These are phyloP conservation scores for Apis florea DNA, from an alignment of 1,140 invertebrate species.

Conservation along the genomic window DNA sequence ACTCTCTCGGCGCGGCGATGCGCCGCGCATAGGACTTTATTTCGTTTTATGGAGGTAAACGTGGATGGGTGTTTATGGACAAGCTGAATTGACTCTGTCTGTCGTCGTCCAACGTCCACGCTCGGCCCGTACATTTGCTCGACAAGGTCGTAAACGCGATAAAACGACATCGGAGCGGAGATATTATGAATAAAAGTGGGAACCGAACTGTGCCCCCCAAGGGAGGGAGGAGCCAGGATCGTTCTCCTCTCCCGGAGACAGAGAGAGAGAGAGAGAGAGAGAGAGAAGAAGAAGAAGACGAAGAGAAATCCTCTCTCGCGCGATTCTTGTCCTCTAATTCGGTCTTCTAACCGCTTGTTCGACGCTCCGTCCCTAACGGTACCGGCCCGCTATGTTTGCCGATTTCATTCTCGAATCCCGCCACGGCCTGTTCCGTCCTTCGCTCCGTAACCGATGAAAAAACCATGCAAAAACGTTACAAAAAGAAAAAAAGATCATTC, in stretches of 20 bases:
- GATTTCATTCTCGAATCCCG: too few species aligned
- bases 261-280: constrained; percentile 2
- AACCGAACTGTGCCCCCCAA: constrained; percentile 35
- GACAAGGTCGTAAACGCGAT: constrained; percentile 64
- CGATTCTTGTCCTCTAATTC: too few species aligned
- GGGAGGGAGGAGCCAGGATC: neutral
- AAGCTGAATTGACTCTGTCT: constrained; percentile 51
- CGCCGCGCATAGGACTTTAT: constrained; percentile 45
- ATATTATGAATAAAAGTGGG: constrained; percentile 55
- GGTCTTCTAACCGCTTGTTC: too few species aligned
- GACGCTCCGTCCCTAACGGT: too few species aligned
- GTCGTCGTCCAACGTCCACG: constrained; percentile 48
- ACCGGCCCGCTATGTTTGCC: too few species aligned
- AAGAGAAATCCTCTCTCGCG: too few species aligned
- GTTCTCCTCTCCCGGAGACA: neutral
- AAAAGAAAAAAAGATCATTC: too few species aligned
- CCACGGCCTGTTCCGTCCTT: too few species aligned
- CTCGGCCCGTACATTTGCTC: constrained; percentile 56
- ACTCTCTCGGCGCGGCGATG: neutral
- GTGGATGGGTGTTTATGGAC: constrained; percentile 62
- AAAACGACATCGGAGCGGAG: constrained; percentile 57
- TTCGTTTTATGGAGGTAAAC: constrained; percentile 64
- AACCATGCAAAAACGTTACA: too few species aligned
- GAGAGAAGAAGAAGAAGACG: neutral
- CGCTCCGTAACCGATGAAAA: too few species aligned